Conservation (phyloP, 1,140 invertebrate species). For the Hesperophylax magnus region DNA sequence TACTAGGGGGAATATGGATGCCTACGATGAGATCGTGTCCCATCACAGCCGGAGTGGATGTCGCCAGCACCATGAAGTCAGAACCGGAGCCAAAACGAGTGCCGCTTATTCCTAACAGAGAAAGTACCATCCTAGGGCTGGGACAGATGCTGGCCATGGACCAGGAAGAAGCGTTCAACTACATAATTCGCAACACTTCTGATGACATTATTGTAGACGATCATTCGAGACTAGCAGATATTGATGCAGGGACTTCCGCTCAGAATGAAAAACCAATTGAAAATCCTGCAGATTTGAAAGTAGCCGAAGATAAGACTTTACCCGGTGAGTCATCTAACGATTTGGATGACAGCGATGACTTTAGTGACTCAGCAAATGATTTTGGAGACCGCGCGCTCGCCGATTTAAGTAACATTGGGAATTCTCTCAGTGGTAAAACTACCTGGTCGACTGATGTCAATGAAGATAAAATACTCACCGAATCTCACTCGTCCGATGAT, state of each 20-base stretch:
- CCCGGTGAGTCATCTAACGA: background rate
- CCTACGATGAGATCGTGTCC: slow-evolving; percentile 81
- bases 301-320: background rate
- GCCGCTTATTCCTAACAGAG: slow-evolving; percentile 61
- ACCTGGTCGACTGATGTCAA: slow-evolving; percentile 51
- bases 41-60: slow-evolving; percentile 77
- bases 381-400: slow-evolving; percentile 6
- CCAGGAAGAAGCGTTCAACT: slow-evolving; percentile 78
- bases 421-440: slow-evolving; percentile 50
- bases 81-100: slow-evolving; percentile 62
- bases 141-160: slow-evolving; percentile 69
- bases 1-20: slow-evolving; percentile 88
- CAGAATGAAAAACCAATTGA: background rate
- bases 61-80: slow-evolving; percentile 78
- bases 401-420: slow-evolving; percentile 43
- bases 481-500: slow-evolving; percentile 25
- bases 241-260: background rate
- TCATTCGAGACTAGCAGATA: background rate
- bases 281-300: background rate
- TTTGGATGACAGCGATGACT: background rate
- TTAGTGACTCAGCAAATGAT: background rate
- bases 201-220: slow-evolving; percentile 35
- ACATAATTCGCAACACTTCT: slow-evolving; percentile 71
- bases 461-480: slow-evolving; percentile 40
- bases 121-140: slow-evolving; percentile 66